Evolutionary conservation across 1,140 invertebrate species (phyloP).

Genomic region (Arion vulgaris): DNA sequence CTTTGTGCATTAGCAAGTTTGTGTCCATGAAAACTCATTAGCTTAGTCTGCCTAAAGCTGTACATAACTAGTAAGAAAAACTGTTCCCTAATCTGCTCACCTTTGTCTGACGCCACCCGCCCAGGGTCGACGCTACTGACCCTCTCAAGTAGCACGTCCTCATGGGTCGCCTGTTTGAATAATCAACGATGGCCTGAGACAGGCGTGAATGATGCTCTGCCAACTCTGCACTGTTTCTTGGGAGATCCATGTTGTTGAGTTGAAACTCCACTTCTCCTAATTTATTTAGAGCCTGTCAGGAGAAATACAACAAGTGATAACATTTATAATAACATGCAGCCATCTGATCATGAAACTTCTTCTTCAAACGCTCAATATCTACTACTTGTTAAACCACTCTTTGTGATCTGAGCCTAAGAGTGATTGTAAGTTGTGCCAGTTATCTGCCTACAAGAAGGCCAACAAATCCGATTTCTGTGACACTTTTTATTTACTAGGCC

Average conservation of each 20-base stretch:
- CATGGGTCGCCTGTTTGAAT: slow-evolving; percentile 78
- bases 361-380: too few species aligned
- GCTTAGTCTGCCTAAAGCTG: too few species aligned
- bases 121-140: slow-evolving; percentile 78
- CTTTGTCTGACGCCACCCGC: slow-evolving; percentile 77
- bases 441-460: too few species aligned
- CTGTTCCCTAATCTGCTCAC: slow-evolving; percentile 47
- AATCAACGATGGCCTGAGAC: slow-evolving; percentile 79
- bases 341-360: too few species aligned
- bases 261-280: slow-evolving; percentile 85
- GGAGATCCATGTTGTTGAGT: slow-evolving; percentile 77
- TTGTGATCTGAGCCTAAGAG: too few species aligned
- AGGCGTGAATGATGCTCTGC: slow-evolving; percentile 80
- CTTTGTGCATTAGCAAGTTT: too few species aligned
- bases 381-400: too few species aligned
- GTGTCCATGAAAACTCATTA: too few species aligned
- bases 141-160: slow-evolving; percentile 84
- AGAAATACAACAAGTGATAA: not conserved
- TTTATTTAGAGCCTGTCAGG: slow-evolving; percentile 79
- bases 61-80: too few species aligned
- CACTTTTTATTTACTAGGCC: too few species aligned
- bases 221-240: slow-evolving; percentile 78
- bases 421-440: too few species aligned
- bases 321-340: not conserved
- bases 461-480: too few species aligned